phyloP scores from a whole-genome alignment of 1,140 invertebrate species.

The Caenorhabditis brenneri region DNA sequence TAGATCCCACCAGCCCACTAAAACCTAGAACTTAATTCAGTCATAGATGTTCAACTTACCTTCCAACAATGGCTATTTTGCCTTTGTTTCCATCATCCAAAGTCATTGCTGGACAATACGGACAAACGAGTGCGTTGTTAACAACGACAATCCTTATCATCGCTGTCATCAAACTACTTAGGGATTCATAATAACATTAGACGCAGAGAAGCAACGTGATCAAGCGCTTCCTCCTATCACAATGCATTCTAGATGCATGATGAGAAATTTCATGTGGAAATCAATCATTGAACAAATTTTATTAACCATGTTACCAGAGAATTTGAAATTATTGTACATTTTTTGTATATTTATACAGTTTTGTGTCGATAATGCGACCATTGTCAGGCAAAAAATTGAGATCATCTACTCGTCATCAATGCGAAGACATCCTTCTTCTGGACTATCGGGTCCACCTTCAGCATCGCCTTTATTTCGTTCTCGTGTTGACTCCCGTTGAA shows the following conservation, averaged over 20 bases:
- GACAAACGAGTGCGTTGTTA: background rate
- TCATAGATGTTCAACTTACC: constrained; percentile 25
- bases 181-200: background rate
- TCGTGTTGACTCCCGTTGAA: background rate
- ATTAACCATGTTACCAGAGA: background rate
- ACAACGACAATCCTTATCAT: background rate
- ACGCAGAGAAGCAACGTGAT: constrained; percentile 4
- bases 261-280: background rate
- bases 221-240: background rate
- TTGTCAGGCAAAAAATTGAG: too few species aligned
- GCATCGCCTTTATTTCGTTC: background rate
- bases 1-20: constrained; percentile 53
- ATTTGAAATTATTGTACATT: background rate
- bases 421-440: constrained; percentile 15
- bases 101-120: constrained; percentile 14
- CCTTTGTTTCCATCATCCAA: background rate
- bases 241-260: background rate
- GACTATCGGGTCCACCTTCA: background rate
- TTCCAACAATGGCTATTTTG: constrained; percentile 51
- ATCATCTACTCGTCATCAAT: constrained; percentile 24
- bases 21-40: background rate
- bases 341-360: background rate
- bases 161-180: background rate
- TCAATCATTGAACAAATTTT: background rate
- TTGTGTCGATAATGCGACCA: background rate